Conservation (phyloP, 2,113 vertebrate species). For the Amazona guildingii region DNA sequence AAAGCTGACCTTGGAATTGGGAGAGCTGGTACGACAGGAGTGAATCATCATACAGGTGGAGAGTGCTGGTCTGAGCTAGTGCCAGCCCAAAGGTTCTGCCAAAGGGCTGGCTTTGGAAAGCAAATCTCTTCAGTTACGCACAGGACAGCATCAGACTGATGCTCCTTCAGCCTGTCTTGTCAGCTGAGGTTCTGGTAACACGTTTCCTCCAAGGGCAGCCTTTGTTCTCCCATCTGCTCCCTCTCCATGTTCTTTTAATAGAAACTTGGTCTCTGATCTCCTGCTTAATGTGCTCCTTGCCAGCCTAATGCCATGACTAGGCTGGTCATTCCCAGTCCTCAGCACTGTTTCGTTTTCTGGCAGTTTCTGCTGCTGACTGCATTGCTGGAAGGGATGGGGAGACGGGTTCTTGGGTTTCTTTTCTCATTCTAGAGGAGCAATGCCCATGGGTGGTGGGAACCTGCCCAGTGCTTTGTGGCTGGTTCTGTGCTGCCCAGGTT, state of each 20-base stretch:
- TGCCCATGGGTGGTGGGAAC: not conserved
- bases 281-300: not conserved
- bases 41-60: not conserved
- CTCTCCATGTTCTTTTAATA: not conserved
- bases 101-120: not conserved
- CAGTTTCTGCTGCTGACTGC: not conserved
- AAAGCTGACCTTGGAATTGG: not conserved
- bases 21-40: too few relatives aligned
- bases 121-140: not conserved
- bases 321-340: not conserved
- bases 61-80: not conserved
- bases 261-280: not conserved
- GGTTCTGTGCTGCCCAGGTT: not conserved
- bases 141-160: not conserved
- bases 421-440: not conserved
- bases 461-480: not conserved
- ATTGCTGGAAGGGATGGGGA: not conserved
- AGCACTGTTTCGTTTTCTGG: not conserved
- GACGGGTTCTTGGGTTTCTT: not conserved
- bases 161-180: not conserved
- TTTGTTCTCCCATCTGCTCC: not conserved
- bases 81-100: not conserved
- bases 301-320: rapidly evolving
- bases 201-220: too few relatives aligned
- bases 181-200: not conserved